A percentile compares a stretch with the other conserved stretches of the same genome.
Evolutionary conservation across 1,140 invertebrate genomes (phyloP).

Genomic region (Cydia fagiglandana): DNA sequence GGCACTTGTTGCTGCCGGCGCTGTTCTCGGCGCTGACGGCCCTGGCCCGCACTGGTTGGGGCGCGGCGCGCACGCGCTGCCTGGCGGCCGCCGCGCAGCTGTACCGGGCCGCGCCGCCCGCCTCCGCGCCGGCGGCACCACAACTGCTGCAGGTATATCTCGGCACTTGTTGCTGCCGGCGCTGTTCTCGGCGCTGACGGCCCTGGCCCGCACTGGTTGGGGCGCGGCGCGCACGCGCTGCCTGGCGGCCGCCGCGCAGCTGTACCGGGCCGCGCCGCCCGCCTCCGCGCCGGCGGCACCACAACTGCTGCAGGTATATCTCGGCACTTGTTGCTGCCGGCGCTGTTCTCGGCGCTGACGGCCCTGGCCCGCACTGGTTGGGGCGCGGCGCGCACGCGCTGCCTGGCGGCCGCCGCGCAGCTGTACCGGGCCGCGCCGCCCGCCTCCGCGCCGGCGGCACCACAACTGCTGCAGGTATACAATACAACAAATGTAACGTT

Average conservation of each 20-base stretch:
- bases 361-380: constrained; percentile 56
- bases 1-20: constrained; percentile 82
- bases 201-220: constrained; percentile 49
- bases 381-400: constrained; percentile 75
- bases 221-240: constrained; percentile 79
- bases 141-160: constrained; percentile 79
- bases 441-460: constrained; percentile 86
- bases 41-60: constrained; percentile 48
- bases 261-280: constrained; percentile 90
- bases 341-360: constrained; percentile 89
- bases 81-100: constrained; percentile 89
- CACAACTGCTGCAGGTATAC: constrained; percentile 80
- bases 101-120: constrained; percentile 89
- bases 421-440: constrained; percentile 91
- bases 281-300: constrained; percentile 87
- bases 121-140: constrained; percentile 86
- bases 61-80: constrained; percentile 79
- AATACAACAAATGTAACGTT: no score
- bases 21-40: constrained; percentile 89
- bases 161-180: constrained; percentile 83
- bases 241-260: constrained; percentile 87
- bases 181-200: constrained; percentile 89
- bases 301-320: constrained; percentile 79
- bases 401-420: constrained; percentile 89
- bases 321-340: constrained; percentile 82